A percentile compares a stretch with the other conserved stretches of the same genome.
Evolutionary conservation across 2,888 invertebrate species (phyloP).

Genomic region (Tigriopus californicus): DNA sequence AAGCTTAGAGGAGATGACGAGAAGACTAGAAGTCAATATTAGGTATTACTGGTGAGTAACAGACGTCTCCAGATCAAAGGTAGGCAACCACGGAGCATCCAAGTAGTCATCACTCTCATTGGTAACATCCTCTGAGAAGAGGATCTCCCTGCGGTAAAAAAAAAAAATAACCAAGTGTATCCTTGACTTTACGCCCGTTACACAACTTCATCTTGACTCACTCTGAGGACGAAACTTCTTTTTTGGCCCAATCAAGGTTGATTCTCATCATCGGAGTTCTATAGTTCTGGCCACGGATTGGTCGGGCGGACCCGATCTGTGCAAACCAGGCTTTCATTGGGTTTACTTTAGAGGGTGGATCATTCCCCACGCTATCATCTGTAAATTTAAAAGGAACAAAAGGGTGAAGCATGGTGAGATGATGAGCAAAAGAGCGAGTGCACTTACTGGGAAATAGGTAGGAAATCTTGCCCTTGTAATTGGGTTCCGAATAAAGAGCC

Average conservation of each 20-base stretch:
- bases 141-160: background rate
- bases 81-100: background rate
- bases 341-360: background rate
- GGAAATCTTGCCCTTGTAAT: slow-evolving; percentile 1
- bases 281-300: slow-evolving; percentile 4
- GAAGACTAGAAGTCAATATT: too few relatives aligned
- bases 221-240: background rate
- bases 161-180: background rate
- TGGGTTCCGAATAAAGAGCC: slow-evolving; percentile 3
- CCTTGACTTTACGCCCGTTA: background rate
- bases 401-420: too few relatives aligned
- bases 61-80: background rate
- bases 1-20: too few relatives aligned
- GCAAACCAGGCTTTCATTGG: slow-evolving; percentile 2
- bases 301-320: slow-evolving; percentile 1
- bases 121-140: background rate
- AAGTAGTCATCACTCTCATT: background rate
- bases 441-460: background rate
- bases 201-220: background rate
- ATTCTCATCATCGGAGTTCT: background rate
- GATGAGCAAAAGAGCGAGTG: too few relatives aligned
- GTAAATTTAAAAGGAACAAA: background rate
- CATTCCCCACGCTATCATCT: slow-evolving; percentile 2
- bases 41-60: background rate
- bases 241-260: background rate